Evolutionary conservation across 2,797 vertebrate species (phyloP).

Genomic region (Silurus lanzhouensis): DNA sequence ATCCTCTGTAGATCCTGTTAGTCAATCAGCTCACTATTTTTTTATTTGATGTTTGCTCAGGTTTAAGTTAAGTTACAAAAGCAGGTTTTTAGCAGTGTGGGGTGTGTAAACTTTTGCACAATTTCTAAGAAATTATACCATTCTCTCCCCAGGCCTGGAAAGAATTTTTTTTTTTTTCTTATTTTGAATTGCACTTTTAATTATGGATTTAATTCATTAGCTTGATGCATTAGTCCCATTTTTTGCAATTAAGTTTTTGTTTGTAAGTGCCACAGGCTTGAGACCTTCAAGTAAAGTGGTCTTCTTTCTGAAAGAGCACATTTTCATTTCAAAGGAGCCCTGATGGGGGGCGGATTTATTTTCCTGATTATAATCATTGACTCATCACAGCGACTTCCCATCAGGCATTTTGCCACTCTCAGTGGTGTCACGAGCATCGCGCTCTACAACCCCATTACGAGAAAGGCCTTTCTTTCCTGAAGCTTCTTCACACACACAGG

Average conservation of each 20-base stretch:
- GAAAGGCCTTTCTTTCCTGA: conserved; percentile 17
- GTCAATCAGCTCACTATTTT: not conserved
- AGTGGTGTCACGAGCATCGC: not conserved
- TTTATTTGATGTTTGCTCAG: not conserved
- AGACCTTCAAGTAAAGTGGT: conserved; percentile 22
- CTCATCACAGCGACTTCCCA: conserved; percentile 32
- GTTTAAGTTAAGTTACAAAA: not conserved
- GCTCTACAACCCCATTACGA: not conserved
- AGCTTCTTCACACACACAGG: conserved; percentile 12
- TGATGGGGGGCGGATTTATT: conserved; percentile 33
- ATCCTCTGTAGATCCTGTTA: not conserved
- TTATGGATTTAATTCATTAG: conserved; percentile 4
- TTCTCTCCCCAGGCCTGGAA: not conserved
- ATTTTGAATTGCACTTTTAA: conserved; percentile 14
- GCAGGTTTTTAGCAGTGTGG: not conserved
- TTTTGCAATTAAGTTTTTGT: conserved; percentile 24
- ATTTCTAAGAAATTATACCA: not conserved
- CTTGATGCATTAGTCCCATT: conserved; percentile 7
- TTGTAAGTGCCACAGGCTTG: not conserved
- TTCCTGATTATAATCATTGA: conserved; percentile 41
- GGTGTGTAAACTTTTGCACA: not conserved
- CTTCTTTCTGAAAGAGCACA: conserved; percentile 14
- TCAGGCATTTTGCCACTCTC: conserved; percentile 8
- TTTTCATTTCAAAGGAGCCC: conserved; percentile 39
- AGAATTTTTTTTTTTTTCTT: not conserved